Base-by-base conservation (phyloP, 2,113 vertebrate species). In the Colaptes auratus region DNA sequence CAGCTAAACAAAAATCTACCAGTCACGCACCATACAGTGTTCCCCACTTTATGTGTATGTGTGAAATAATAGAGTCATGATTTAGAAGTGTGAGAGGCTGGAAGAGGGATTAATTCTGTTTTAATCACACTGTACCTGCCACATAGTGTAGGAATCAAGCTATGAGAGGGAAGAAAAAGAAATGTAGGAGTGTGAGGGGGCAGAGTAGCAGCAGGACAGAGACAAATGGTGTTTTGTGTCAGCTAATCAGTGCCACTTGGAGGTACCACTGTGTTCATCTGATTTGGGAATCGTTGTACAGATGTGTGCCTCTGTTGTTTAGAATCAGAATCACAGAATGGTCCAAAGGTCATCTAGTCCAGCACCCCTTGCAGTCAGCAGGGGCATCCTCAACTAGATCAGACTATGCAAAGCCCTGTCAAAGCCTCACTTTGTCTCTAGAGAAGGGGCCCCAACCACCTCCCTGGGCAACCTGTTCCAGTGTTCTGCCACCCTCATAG, bases 21-120 rank as follows among this genome's bases (percentile, higher is more conserved):
- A 50, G 70, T 87, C 13, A 6, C 1, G 2, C 12, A 2, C 1
- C 0, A 75, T 33, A 5, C 1, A 3, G 27, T 3, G 0, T 50
- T 82, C 12, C 27, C 9, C 7, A 10, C 61, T 73, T 79, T 31
- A 2, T 52, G 5, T 31, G 10, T 33, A 39, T 46, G 36, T 48
- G 52, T 66, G 31, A 66, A 82, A 48, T 60, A 73, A 56, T 48
- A 31, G 6, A 59, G 27, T 69, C 6, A 3, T 17, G 28, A 53
- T 87, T 80, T 92, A 23, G 19, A 21, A 61, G 2, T 20, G 21
- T 2, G 0, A 31, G 60, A 73, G 44, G 39, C 69, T 70, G 75
- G 63, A 80, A 76, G 20, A 12, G 19, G 10, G 17, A 19, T 66
- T 70, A 46, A n/a, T 85, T 82, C 67, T 65, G 15, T 70, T 35